These are phyloP conservation scores for Phalangium opilio DNA, from an alignment of 2,888 invertebrate genomes.

Conservation along the genomic window DNA sequence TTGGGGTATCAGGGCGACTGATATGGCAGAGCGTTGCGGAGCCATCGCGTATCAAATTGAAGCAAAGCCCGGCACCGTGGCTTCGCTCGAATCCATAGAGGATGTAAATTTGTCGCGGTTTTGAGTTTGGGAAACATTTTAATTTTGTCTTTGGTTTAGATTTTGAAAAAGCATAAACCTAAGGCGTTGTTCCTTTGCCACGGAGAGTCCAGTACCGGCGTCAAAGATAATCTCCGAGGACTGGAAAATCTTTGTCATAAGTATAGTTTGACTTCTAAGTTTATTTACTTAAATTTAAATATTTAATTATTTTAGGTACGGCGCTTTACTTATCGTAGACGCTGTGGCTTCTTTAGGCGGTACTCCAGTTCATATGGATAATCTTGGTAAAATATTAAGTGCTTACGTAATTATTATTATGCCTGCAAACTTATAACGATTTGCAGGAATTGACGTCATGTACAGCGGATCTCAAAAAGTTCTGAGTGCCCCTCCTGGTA, in stretches of 20 bases:
- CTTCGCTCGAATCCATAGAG: too few relatives aligned
- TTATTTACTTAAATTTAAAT: too few relatives aligned
- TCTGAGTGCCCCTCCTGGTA: conserved; percentile 58
- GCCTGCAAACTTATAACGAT: too few relatives aligned
- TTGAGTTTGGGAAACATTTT: background rate
- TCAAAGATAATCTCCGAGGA: conserved; percentile 59
- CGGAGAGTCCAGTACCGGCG: conserved; percentile 75
- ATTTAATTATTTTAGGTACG: too few relatives aligned
- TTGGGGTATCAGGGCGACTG: conserved; percentile 67
- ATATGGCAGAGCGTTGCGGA: conserved; percentile 41
- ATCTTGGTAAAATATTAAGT: conserved; percentile 41
- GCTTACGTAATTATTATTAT: too few relatives aligned
- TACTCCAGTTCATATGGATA: conserved; percentile 51
- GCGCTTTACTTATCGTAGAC: conserved; percentile 54
- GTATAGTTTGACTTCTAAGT: too few relatives aligned
- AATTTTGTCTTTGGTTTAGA: conserved; percentile 25
- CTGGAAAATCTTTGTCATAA: conserved; percentile 62
- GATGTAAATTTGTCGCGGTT: too few relatives aligned
- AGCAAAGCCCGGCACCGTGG: too few relatives aligned
- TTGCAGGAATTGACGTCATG: conserved; percentile 47
- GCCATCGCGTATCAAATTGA: background rate
- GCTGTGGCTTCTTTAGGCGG: conserved; percentile 59
- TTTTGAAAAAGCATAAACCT: conserved; percentile 49
- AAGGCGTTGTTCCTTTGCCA: conserved; percentile 62
- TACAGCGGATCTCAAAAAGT: conserved; percentile 65